A percentile compares a stretch with the other conserved stretches of the same genome.
These are phyloP conservation scores for Corydoras maculifer DNA, from an alignment of 2,113 vertebrate genomes.

Conservation along the genomic window DNA sequence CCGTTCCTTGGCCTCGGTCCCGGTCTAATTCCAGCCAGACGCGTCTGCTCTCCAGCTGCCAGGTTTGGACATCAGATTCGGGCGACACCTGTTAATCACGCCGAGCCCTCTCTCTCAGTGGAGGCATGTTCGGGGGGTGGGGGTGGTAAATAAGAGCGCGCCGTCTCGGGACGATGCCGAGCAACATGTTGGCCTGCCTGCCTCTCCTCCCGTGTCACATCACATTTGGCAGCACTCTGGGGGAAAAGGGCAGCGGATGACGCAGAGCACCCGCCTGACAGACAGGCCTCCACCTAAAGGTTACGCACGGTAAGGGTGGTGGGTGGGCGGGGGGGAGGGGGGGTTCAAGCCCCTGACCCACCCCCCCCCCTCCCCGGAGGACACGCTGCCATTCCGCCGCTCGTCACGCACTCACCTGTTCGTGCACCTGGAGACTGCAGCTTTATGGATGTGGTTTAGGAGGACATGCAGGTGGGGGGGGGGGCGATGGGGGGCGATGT, in stretches of 20 bases:
- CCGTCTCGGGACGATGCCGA: neutral
- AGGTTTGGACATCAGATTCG: neutral
- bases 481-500: neutral
- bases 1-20: neutral
- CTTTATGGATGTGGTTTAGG: neutral
- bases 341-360: no score
- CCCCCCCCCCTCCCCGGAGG: constrained; percentile 24
- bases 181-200: constrained; percentile 8
- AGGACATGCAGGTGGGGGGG: neutral
- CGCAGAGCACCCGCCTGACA: constrained; percentile 40
- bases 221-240: constrained; percentile 30
- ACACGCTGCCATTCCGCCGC: constrained; percentile 29
- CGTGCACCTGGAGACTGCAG: constrained; percentile 6
- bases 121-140: neutral
- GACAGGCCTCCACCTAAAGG: constrained; percentile 40
- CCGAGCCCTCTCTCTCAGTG: neutral
- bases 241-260: constrained; percentile 42
- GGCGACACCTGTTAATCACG: constrained; percentile 10
- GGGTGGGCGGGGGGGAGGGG: neutral
- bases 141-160: neutral
- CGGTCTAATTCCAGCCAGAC: constrained; percentile 12
- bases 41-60: neutral
- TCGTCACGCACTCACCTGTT: constrained; percentile 39
- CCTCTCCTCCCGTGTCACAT: constrained; percentile 33
- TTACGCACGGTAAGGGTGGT: constrained; percentile 28